These are phyloP conservation scores for Drosophila phalerata DNA, from an alignment of 2,888 invertebrate species.

Conservation along the genomic window DNA sequence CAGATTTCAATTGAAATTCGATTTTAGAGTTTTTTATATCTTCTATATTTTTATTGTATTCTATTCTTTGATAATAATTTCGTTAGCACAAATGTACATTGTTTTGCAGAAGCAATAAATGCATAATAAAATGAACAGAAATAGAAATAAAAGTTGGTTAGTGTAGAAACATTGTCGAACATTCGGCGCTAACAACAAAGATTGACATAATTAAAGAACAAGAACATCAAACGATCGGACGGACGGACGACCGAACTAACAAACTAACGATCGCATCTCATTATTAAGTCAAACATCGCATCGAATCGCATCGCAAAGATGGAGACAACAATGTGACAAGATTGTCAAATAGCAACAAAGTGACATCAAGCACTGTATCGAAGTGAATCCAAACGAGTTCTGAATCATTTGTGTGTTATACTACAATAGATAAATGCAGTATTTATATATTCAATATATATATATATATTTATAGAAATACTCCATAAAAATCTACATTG, in stretches of 20 bases:
- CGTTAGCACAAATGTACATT: conserved; percentile 21
- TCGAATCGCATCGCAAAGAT: conserved; percentile 33
- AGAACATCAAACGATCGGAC: conserved; percentile 10
- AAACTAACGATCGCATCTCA: conserved; percentile 48
- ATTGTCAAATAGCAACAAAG: conserved; percentile 70
- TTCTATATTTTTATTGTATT: too few relatives aligned
- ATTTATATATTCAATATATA: conserved; percentile 1
- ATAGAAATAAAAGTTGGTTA: conserved; percentile 10
- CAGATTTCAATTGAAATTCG: too few relatives aligned
- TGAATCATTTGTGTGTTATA: conserved; percentile 28
- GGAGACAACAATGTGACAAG: conserved; percentile 67
- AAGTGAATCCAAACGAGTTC: conserved; percentile 61
- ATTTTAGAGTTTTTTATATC: too few relatives aligned
- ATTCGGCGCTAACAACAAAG: conserved; percentile 45
- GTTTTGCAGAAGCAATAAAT: conserved; percentile 14
- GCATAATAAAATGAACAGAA: conserved; percentile 15
- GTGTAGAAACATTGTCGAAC: conserved; percentile 19
- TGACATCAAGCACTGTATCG: conserved; percentile 54
- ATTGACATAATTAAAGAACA: conserved; percentile 61
- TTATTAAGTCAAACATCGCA: conserved; percentile 69
- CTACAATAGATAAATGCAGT: background rate
- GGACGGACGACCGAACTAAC: background rate
- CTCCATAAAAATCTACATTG: conserved; percentile 13
- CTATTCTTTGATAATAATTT: too few relatives aligned
- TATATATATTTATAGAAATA: background rate